A percentile compares a stretch with the other conserved stretches of the same genome.
Conservation (phyloP, 2,797 vertebrate species). For the Meda fulgida region DNA sequence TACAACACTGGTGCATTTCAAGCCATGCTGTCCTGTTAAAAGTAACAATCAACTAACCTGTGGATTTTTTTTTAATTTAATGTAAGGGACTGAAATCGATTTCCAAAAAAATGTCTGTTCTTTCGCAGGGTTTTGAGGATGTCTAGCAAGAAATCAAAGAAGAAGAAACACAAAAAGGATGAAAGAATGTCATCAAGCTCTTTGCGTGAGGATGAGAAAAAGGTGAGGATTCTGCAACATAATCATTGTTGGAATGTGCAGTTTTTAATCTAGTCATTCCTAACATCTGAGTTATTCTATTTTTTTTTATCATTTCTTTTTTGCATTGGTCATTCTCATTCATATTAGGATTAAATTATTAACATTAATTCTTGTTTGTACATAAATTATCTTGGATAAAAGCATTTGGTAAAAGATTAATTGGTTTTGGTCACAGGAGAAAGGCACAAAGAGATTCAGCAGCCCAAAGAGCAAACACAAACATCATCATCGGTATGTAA, state of each 20-base stretch:
- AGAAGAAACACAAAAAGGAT: constrained; percentile 69
- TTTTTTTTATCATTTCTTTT: not conserved
- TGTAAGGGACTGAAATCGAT: not conserved
- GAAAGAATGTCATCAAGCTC: constrained; percentile 67
- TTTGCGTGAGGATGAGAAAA: constrained; percentile 69
- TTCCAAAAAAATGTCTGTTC: not conserved
- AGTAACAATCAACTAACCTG: not conserved
- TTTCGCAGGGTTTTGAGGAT: not conserved
- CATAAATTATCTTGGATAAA: not conserved
- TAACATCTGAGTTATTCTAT: not conserved
- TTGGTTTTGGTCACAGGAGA: constrained; percentile 21
- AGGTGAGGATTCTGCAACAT: constrained; percentile 71
- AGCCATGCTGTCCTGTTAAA: not conserved
- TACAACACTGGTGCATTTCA: not conserved
- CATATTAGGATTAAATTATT: not conserved
- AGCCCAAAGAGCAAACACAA: constrained; percentile 15
- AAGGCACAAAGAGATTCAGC: not conserved
- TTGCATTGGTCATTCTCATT: not conserved
- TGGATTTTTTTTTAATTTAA: not conserved
- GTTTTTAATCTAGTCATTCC: not conserved
- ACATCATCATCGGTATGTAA: constrained; percentile 21
- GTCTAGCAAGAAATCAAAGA: constrained; percentile 77
- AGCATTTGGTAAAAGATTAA: not conserved
- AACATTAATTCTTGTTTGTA: not conserved
- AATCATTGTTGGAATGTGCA: not conserved